Conservation (phyloP, 1,140 invertebrate genomes). For the Aphis gossypii region DNA sequence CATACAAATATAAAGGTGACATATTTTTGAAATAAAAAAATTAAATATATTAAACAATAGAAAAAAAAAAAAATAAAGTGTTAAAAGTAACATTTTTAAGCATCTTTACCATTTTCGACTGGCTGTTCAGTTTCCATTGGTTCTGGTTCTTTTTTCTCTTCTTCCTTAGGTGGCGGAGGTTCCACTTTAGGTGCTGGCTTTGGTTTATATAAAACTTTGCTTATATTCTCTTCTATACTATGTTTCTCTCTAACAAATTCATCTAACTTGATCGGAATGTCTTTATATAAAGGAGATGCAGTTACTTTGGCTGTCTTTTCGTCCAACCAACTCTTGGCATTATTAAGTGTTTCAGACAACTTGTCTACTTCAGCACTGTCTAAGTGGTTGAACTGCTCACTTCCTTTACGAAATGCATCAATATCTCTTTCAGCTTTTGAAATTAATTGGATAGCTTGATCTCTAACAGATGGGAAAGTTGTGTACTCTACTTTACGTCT, state of each 20-base stretch:
- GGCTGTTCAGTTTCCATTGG: constrained; percentile 55
- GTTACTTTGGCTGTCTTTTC: constrained; percentile 59
- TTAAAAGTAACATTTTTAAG: constrained; percentile 14
- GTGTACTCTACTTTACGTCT: constrained; percentile 80
- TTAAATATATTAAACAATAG: constrained; percentile 52
- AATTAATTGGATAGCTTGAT: constrained; percentile 77
- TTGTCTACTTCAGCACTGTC: constrained; percentile 75
- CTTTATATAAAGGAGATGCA: constrained; percentile 69
- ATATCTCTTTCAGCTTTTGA: constrained; percentile 79
- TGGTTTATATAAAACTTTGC: constrained; percentile 83
- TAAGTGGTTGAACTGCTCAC: constrained; percentile 84
- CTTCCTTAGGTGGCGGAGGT: constrained; percentile 41
- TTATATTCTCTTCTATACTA: constrained; percentile 74
- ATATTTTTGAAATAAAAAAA: constrained; percentile 39
- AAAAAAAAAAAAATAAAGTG: constrained; percentile 14
- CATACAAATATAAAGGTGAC: constrained; percentile 51
- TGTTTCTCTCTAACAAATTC: constrained; percentile 79
- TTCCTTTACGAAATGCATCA: constrained; percentile 72
- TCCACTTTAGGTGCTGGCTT: constrained; percentile 73
- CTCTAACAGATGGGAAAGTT: constrained; percentile 75
- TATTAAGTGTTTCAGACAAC: constrained; percentile 65
- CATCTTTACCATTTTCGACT: constrained; percentile 41
- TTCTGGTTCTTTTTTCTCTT: constrained; percentile 41
- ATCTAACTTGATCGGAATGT: constrained; percentile 77
- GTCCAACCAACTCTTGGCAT: constrained; percentile 65